These are phyloP conservation scores for Ornithoptera alexandrae DNA, from an alignment of 2,888 invertebrate species.

Conservation along the genomic window DNA sequence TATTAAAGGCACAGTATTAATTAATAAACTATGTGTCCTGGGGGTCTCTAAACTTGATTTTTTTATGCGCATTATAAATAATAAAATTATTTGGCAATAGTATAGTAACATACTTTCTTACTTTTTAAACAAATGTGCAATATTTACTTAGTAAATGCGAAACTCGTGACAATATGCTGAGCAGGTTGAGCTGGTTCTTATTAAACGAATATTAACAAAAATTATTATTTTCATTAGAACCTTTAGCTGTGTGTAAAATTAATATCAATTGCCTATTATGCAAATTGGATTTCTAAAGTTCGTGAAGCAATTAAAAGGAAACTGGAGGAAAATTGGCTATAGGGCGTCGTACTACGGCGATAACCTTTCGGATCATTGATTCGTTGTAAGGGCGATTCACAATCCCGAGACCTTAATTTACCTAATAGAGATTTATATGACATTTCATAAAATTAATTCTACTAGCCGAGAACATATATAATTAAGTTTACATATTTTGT, in stretches of 20 bases:
- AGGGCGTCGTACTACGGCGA: neutral
- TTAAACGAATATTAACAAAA: neutral
- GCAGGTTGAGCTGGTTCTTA: neutral
- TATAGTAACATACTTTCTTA: too few relatives aligned
- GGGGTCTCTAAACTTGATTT: too few relatives aligned
- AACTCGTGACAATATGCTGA: neutral
- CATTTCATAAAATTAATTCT: neutral
- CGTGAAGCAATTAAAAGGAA: slow-evolving; percentile 8
- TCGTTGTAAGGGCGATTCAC: neutral
- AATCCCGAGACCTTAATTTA: neutral
- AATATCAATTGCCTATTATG: slow-evolving; percentile 3
- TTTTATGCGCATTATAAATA: too few relatives aligned
- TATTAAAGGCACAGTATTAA: too few relatives aligned
- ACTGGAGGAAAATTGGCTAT: slow-evolving; percentile 4
- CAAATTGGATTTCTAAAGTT: slow-evolving; percentile 3
- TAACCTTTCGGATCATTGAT: slow-evolving; percentile 10
- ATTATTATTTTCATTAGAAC: neutral
- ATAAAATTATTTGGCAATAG: too few relatives aligned
- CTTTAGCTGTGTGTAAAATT: neutral
- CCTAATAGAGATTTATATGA: neutral
- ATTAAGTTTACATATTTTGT: too few relatives aligned
- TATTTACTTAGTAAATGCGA: too few relatives aligned
- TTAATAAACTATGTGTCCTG: too few relatives aligned
- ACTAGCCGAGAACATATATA: too few relatives aligned
- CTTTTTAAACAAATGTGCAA: too few relatives aligned